Evolutionary conservation across 2,797 vertebrate genomes (phyloP), one percentile per base, ranked within the genome.

Genomic region (Sebastes oblongus): DNA sequence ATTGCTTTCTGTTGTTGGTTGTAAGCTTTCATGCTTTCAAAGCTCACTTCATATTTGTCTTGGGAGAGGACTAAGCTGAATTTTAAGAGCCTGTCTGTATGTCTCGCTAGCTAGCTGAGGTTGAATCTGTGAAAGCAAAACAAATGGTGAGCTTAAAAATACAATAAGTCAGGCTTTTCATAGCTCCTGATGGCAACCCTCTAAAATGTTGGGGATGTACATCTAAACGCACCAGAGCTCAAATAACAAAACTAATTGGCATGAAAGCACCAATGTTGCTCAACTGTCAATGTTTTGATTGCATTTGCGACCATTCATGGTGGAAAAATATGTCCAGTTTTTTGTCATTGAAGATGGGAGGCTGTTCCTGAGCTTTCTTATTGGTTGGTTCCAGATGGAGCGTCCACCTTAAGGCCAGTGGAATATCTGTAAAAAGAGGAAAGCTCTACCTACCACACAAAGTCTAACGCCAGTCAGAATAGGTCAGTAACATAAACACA

Each of bases 291-390:
- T 16, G 34, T 13, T 65, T 34, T 32, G 5, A 52, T 34, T 62
- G n/a, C 24, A 8, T 20, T 36, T 0, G 32, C 56, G 50, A 25
- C 32, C 36, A 1, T 34, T 81, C 11, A 10, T 10, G 18, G 27
- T 46, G 29, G 14, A 64, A 64, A 68, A 75, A 8, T 24, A 2
- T 32, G 4, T 54, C 16, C 8, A 10, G 13, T 27, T 32, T 32
- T 30, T 30, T 69, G 75, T 81, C 75, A 1, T 24, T 88, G 80
- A 86, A 79, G 83, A 81, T 2, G 72, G 85, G 85, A 83, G 84
- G 88, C 80, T 77, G 85, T 68, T 14, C 5, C 12, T 24, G 80
- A 72, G 76, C 75, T 73, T 74, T 69, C 46, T 29, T 7, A 34
- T 5, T 22, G 16, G 9, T 56, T 32, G 55, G 20, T 30, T 65